A percentile compares a stretch with the other conserved stretches of the same genome.
These are phyloP conservation scores for Phortica okadai DNA, from an alignment of 2,888 invertebrate genomes.

Conservation along the genomic window DNA sequence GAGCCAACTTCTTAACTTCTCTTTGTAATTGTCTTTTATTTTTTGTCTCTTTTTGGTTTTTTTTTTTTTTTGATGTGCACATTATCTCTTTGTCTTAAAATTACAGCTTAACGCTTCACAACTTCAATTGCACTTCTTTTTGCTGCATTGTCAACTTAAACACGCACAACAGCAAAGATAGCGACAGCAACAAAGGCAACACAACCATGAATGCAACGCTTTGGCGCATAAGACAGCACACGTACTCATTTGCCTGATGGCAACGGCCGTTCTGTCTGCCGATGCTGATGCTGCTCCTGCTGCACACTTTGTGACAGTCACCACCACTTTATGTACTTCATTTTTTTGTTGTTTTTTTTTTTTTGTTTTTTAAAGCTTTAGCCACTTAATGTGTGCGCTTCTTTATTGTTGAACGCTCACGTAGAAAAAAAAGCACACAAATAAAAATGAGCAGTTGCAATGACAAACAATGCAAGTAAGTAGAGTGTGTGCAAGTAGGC, in stretches of 20 bases:
- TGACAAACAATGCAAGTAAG: conserved; percentile 27
- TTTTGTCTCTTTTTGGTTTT: not conserved
- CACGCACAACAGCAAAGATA: conserved; percentile 15
- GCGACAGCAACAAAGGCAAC: not conserved
- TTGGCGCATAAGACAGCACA: conserved; percentile 13
- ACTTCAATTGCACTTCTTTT: not conserved
- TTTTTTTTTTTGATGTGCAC: not conserved
- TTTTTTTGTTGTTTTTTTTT: not conserved
- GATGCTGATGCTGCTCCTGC: not conserved
- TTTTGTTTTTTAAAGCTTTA: not conserved
- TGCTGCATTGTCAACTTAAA: conserved; percentile 26
- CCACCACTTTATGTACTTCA: not conserved
- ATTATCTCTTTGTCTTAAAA: conserved; percentile 10
- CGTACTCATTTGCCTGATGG: conserved; percentile 26
- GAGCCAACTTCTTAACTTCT: not conserved
- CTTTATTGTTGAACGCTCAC: conserved; percentile 41
- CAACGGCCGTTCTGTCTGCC: conserved; percentile 16
- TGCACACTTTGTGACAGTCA: conserved; percentile 7
- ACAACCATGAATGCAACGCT: conserved; percentile 1
- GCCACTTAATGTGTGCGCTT: conserved; percentile 26
- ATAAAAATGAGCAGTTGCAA: conserved; percentile 40
- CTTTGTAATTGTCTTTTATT: not conserved
- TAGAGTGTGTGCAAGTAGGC: not conserved
- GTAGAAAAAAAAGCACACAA: conserved; percentile 57
- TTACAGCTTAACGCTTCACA: conserved; percentile 9